Base-by-base conservation (phyloP, 2,113 vertebrate species). In the Dolichallabes microphthalmus region DNA sequence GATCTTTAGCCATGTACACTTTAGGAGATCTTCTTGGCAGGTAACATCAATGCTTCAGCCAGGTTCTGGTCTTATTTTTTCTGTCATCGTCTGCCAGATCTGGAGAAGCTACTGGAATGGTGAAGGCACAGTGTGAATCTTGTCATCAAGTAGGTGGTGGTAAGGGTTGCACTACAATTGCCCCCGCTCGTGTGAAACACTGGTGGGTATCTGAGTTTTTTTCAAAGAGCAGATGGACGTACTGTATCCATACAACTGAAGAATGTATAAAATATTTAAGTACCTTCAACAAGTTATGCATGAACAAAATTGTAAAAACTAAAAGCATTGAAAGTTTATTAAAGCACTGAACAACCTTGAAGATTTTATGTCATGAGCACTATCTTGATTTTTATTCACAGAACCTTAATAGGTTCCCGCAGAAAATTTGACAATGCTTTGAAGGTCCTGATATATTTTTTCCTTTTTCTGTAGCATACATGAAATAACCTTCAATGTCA, bases 21-120 rank as follows among this genome's bases (percentile, higher is more conserved):
- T 78, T 55, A 78, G 76, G 76, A 78, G 55, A 58, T 13, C 53
- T 77, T 55, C 27, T 78, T 57, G 76, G 76, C 76, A 78, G 53
- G 20, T 30, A 35, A 35, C 12, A 19, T 78, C 27, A 58, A 4
- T 4, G 11, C 55, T 35, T 22, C 76, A 78, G 76, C 76, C 76
- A 78, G 55, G 76, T 78, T 78, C 53, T 78, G 30, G 4, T 58
- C 30, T 57, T 58, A 57, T 22, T 78, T 32, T 55, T 9, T 20
- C 53, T 78, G 53, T 78, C 17, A 78, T 78, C 55, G 1, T 78
- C 27, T 78, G 76, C 53, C 76, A 78, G 75, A 78, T 78, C 55
- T 58, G 76, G 17, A 58, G 30, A 58, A 78, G 30, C 20, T 57
- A 22, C 27, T 19, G 52, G 5, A 32, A 20, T 35, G 53, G 53